Percentiles rank a stretch among this genome's conserved stretches.
These are phyloP conservation scores for Tachycineta bicolor DNA, from an alignment of 2,113 vertebrate species.

Conservation along the genomic window DNA sequence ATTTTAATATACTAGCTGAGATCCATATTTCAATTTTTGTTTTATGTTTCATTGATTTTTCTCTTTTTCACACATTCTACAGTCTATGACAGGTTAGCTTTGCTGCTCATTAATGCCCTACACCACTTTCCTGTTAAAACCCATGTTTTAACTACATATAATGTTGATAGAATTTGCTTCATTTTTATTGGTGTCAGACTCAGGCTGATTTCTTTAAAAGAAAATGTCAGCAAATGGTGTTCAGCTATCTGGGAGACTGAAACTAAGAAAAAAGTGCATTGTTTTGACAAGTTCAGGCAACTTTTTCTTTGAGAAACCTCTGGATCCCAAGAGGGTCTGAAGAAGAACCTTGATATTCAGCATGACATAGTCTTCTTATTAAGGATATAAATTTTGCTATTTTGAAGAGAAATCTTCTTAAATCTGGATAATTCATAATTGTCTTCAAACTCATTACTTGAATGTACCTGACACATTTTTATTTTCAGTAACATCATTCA, in stretches of 20 bases:
- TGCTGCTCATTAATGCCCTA: neutral
- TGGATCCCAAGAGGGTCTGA: neutral
- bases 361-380: neutral
- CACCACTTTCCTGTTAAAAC: neutral
- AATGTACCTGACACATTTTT: neutral
- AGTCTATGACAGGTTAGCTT: neutral
- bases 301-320: neutral
- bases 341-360: neutral
- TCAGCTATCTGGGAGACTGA: neutral
- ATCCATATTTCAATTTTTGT: neutral
- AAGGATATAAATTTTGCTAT: neutral
- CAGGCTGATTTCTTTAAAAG: neutral
- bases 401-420: neutral
- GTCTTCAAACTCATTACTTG: neutral
- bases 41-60: neutral
- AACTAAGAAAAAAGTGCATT: neutral
- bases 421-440: neutral
- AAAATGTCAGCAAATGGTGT: neutral
- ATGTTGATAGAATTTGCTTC: neutral
- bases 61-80: neutral
- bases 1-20: neutral
- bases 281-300: neutral
- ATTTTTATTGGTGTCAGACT: neutral
- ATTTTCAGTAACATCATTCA: neutral
- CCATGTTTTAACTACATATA: neutral